Evolutionary conservation across 2,888 invertebrate species (phyloP).

Genomic region (Scaptomyza flava): DNA sequence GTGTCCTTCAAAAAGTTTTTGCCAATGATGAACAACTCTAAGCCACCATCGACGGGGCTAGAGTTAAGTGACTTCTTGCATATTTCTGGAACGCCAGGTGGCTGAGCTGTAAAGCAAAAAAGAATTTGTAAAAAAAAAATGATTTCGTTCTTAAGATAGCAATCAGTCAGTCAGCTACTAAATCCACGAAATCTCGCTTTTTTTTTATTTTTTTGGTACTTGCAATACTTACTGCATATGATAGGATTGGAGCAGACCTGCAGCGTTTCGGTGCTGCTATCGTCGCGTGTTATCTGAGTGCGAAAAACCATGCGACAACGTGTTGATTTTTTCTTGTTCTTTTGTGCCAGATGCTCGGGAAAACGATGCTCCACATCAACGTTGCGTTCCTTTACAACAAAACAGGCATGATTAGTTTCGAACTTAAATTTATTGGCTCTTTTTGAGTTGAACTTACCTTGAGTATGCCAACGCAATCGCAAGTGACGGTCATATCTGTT

Average conservation of each 20-base stretch:
- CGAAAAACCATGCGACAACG: conserved; percentile 97
- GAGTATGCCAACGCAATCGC: conserved; percentile 98
- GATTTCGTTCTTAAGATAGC: background rate
- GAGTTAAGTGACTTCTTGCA: conserved; percentile 94
- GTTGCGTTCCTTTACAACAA: conserved; percentile 89
- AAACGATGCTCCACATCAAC: conserved; percentile 97
- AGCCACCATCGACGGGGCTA: conserved; percentile 91
- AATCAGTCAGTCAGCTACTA: too few relatives aligned
- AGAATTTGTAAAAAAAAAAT: too few relatives aligned
- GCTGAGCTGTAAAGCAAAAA: conserved; percentile 89
- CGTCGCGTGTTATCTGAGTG: conserved; percentile 91
- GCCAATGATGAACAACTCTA: conserved; percentile 94
- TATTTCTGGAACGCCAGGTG: conserved; percentile 96
- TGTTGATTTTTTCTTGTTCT: conserved; percentile 97
- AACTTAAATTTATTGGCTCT: background rate
- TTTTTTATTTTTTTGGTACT: too few relatives aligned
- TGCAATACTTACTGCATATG: conserved; percentile 89
- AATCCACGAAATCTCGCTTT: too few relatives aligned
- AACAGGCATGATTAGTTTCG: background rate
- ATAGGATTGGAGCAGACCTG: conserved; percentile 96
- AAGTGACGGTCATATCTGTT: conserved; percentile 95
- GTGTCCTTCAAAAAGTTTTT: conserved; percentile 97
- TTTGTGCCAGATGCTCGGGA: conserved; percentile 91
- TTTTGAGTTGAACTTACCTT: conserved; percentile 88
- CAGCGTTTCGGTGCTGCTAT: conserved; percentile 92